Evolutionary conservation across 2,888 invertebrate species (phyloP).

Genomic region (Tortricodes alternella): DNA sequence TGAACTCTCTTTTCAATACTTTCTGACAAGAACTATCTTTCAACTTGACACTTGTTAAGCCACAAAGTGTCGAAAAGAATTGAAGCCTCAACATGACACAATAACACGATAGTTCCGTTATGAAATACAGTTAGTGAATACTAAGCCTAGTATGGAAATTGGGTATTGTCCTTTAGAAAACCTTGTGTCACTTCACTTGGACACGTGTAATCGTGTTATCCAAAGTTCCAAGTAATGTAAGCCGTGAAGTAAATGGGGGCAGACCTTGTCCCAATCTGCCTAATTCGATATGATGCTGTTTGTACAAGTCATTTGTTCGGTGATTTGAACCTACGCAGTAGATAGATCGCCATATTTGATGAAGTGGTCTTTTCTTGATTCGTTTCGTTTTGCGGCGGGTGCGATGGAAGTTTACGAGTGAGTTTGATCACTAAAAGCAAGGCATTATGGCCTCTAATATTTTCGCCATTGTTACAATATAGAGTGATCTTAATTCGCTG

Average conservation of each 20-base stretch:
- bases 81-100: neutral
- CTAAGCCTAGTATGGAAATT: neutral
- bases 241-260: slow-evolving; percentile 26
- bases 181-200: slow-evolving; percentile 27
- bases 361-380: neutral
- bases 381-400: too few species aligned
- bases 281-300: slow-evolving; percentile 24
- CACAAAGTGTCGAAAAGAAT: neutral
- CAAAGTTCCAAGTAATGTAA: slow-evolving; percentile 31
- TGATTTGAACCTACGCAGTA: slow-evolving; percentile 22
- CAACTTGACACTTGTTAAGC: neutral
- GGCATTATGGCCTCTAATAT: too few species aligned
- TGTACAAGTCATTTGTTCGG: slow-evolving; percentile 18
- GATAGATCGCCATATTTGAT: slow-evolving; percentile 5
- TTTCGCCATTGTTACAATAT: neutral
- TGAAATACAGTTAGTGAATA: neutral
- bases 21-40: neutral
- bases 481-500: too few species aligned
- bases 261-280: slow-evolving; percentile 31
- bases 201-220: slow-evolving; percentile 24
- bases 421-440: too few species aligned
- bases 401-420: too few species aligned
- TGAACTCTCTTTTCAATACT: neutral
- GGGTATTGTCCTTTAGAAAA: slow-evolving; percentile 19
- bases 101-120: neutral